A percentile compares a stretch with the other conserved stretches of the same genome.
These are phyloP conservation scores for Saimiri boliviensis DNA, from an alignment of 2,113 vertebrate genomes.

Conservation along the genomic window DNA sequence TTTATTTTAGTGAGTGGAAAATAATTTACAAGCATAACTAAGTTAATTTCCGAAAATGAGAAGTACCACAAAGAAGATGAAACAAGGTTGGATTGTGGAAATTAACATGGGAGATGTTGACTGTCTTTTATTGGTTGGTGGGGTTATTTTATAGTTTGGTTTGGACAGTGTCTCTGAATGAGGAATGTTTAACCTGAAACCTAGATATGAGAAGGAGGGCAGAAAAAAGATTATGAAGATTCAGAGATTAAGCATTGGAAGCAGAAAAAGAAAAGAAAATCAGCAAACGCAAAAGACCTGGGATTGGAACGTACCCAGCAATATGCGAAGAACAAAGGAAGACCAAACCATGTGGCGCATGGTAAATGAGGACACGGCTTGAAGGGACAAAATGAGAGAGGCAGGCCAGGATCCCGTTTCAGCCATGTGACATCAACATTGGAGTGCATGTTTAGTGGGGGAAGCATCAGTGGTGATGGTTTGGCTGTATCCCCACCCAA, in stretches of 20 bases:
- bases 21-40: not conserved
- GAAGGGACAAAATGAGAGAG: fast-evolving
- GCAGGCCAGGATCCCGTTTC: not conserved
- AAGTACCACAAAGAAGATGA: not conserved
- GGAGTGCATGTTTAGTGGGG: not conserved
- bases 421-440: not conserved
- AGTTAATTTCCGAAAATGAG: not conserved
- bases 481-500: too few relatives aligned
- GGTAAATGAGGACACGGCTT: not conserved
- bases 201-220: not conserved
- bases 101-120: not conserved
- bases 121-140: not conserved
- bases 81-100: not conserved
- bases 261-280: not conserved
- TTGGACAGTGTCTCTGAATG: not conserved
- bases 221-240: not conserved
- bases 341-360: not conserved
- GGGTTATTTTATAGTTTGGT: not conserved
- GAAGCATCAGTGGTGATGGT: not conserved
- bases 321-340: not conserved
- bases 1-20: not conserved
- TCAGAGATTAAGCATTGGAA: not conserved
- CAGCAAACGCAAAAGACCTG: not conserved
- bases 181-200: not conserved
- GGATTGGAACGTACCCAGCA: not conserved